Conservation (phyloP, 2,888 invertebrate genomes). For the Netelia fuscicornis region DNA sequence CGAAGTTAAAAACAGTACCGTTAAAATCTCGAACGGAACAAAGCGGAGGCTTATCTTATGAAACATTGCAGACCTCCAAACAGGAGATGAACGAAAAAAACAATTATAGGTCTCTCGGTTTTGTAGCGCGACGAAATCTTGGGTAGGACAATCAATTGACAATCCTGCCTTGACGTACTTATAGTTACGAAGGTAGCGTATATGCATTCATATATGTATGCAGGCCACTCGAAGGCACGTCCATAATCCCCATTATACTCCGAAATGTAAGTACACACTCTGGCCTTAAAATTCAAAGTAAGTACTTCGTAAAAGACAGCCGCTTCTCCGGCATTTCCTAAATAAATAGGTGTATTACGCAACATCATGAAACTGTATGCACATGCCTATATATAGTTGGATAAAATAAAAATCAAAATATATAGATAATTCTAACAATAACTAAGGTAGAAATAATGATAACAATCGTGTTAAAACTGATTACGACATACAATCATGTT, state of each 20-base stretch:
- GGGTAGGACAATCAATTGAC: slow-evolving; percentile 38
- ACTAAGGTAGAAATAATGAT: too few species aligned
- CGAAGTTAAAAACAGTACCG: slow-evolving; percentile 34
- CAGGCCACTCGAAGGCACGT: slow-evolving; percentile 43
- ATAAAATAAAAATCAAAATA: neutral
- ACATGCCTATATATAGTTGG: neutral
- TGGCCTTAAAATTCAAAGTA: slow-evolving; percentile 36
- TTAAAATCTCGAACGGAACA: slow-evolving; percentile 32
- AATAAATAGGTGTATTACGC: slow-evolving; percentile 53
- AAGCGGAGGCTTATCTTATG: neutral
- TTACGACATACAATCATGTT: too few species aligned
- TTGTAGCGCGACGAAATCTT: slow-evolving; percentile 45
- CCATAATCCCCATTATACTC: slow-evolving; percentile 42
- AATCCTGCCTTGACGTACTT: slow-evolving; percentile 31
- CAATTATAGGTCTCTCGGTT: slow-evolving; percentile 50
- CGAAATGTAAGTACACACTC: slow-evolving; percentile 8
- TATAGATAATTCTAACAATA: neutral
- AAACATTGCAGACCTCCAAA: neutral
- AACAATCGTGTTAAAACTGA: too few species aligned
- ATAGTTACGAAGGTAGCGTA: neutral
- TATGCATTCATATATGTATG: slow-evolving; percentile 63
- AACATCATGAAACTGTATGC: neutral
- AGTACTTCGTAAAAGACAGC: slow-evolving; percentile 28
- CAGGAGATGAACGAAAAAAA: neutral
- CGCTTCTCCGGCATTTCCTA: slow-evolving; percentile 33